phyloP scores from a whole-genome alignment of 2,888 invertebrate species.

The Brachylomia viminalis region DNA sequence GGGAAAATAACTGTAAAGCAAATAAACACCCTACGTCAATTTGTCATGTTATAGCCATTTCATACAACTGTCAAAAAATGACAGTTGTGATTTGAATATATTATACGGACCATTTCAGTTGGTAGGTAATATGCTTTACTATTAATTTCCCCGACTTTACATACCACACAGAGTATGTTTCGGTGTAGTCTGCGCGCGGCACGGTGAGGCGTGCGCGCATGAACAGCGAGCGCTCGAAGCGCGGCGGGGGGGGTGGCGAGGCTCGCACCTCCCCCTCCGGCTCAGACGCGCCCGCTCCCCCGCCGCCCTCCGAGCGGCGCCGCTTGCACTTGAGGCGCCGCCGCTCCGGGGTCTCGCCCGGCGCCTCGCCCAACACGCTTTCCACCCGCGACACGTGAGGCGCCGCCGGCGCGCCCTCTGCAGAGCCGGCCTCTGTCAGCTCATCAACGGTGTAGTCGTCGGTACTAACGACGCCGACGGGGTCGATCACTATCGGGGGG shows the following conservation, averaged over 20 bases:
- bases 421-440: constrained; percentile 5
- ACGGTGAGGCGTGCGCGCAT: constrained; percentile 78
- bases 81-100: neutral
- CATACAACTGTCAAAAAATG: neutral
- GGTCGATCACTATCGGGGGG: constrained; percentile 78
- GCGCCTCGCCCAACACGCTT: constrained; percentile 5
- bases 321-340: constrained; percentile 42
- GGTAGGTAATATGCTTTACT: neutral
- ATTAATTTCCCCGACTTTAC: neutral
- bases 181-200: constrained; percentile 80
- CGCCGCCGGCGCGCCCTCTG: neutral
- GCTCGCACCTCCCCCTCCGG: neutral
- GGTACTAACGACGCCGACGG: constrained; percentile 53
- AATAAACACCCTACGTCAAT: neutral
- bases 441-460: constrained; percentile 54
- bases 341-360: neutral
- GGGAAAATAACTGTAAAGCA: no score
- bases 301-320: constrained; percentile 23
- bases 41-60: neutral
- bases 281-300: neutral
- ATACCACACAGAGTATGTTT: constrained; percentile 76
- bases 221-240: constrained; percentile 73
- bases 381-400: neutral
- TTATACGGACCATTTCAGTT: neutral
- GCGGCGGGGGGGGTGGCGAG: constrained; percentile 70